Conservation (phyloP, 2,888 invertebrate species). For the Piscicola geometra region DNA sequence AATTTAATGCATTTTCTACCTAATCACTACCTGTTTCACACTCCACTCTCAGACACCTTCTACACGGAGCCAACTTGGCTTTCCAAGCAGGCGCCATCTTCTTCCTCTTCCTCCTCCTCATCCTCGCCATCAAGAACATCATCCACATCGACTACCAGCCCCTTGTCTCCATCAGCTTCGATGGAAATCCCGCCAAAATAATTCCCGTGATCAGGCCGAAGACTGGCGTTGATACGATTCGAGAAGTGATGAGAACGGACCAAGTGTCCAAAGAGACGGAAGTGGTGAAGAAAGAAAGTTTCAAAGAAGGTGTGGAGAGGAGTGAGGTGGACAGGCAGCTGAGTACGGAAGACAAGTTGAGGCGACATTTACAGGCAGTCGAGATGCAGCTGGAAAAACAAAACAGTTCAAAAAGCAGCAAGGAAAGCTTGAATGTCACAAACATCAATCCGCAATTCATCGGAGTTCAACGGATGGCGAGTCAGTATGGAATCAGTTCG, state of each 20-base stretch:
- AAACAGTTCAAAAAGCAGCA: background rate
- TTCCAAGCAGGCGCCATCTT: constrained; percentile 31
- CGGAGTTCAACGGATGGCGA: too few relatives aligned
- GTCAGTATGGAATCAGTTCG: too few relatives aligned
- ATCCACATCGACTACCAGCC: background rate
- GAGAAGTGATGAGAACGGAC: background rate
- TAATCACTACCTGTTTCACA: too few relatives aligned
- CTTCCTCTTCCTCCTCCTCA: constrained; percentile 11
- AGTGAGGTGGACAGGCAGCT: background rate
- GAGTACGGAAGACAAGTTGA: constrained; percentile 21
- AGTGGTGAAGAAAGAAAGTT: background rate
- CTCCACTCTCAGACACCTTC: constrained; percentile 21
- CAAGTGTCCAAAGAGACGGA: background rate
- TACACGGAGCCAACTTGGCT: constrained; percentile 33
- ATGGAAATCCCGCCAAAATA: background rate
- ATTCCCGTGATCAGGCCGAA: background rate
- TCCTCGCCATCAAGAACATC: background rate
- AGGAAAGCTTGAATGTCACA: background rate
- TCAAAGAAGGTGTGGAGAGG: background rate
- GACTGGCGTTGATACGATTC: background rate
- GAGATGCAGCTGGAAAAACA: constrained; percentile 12
- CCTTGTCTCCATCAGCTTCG: background rate
- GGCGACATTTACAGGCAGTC: constrained; percentile 16
- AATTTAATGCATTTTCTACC: too few relatives aligned
- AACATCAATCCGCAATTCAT: too few relatives aligned